Evolutionary conservation across 2,888 invertebrate species (phyloP), one percentile per base, ranked within the genome.

Genomic region (Drosophila aldrichi): DNA sequence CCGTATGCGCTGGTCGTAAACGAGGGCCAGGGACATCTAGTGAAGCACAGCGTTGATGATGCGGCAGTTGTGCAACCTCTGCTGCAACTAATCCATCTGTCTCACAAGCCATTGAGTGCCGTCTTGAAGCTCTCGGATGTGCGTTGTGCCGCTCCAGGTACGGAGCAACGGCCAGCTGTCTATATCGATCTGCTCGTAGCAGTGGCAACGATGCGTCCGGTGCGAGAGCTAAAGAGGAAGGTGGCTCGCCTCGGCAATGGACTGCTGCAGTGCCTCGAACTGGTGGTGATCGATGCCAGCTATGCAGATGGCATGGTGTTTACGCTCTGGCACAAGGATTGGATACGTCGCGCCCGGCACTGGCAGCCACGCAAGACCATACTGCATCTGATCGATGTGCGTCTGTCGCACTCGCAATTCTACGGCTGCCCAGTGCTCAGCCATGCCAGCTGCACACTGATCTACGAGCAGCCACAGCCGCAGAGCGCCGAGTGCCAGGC

Each of bases 351-450:
- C 93, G 95, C 92, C 0, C 71, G 88, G 40, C 46, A 94, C 55
- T 97, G 97, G 97, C 94, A 94, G 65, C 94, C 96, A 0, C 92
- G 95, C 58, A 94, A 94, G 57, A 96, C 96, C 61, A 94, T 96
- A 52, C 91, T 97, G 16, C 96, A 96, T 92, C 92, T 97, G 66
- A 94, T 96, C 3, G 96, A 97, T 89, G 94, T 95, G 22, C 94
- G 94, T 25, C 94, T 96, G 32, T 93, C 93, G 2, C 95, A 95
- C 94, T 95, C 95, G 12, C 92, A 91, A 12, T 94, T 94, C 69
- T 93, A 94, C 22, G 94, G 93, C 51, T 89, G 93, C 22, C 93
- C 94, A 63, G 94, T 94, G 20, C 94, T 94, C 2, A 92, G 93
- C 61, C 92, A 94, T 4, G 93, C 93, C 1, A 89, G 91, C 14